Conservation (phyloP, 2,797 vertebrate species). For the Siniperca obscura region DNA sequence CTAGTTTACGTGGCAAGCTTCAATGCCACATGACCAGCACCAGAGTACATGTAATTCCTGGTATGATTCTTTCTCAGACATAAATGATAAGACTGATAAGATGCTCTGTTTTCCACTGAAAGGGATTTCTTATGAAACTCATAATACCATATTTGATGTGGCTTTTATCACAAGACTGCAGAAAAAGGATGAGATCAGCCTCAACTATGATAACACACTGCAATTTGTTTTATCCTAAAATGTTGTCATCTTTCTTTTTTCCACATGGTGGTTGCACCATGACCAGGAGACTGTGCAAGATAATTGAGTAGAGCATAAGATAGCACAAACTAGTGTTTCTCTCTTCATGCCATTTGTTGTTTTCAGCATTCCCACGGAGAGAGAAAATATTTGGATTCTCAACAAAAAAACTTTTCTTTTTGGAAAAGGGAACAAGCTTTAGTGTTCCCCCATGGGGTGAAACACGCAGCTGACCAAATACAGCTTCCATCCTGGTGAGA, state of each 20-base stretch:
- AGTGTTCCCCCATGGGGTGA: constrained; percentile 55
- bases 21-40: constrained; percentile 11
- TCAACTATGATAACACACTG: background rate
- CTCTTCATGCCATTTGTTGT: constrained; percentile 2
- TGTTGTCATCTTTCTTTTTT: constrained; percentile 1
- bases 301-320: background rate
- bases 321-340: background rate
- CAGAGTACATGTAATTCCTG: background rate
- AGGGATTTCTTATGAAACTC: constrained; percentile 29
- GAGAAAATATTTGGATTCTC: constrained; percentile 48
- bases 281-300: background rate
- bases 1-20: constrained; percentile 17
- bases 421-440: constrained; percentile 33
- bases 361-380: constrained; percentile 29
- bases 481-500: constrained; percentile 48
- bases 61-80: constrained; percentile 1
- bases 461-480: constrained; percentile 78
- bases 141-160: constrained; percentile 14
- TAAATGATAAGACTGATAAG: constrained; percentile 8
- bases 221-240: constrained; percentile 23
- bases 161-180: constrained; percentile 34
- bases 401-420: constrained; percentile 28
- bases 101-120: constrained; percentile 2
- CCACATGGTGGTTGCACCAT: background rate
- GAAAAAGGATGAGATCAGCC: background rate